Percentiles rank a stretch among this genome's conserved stretches.
These are phyloP conservation scores for Rhegmatorhina hoffmannsi DNA, from an alignment of 2,113 vertebrate species.

Conservation along the genomic window DNA sequence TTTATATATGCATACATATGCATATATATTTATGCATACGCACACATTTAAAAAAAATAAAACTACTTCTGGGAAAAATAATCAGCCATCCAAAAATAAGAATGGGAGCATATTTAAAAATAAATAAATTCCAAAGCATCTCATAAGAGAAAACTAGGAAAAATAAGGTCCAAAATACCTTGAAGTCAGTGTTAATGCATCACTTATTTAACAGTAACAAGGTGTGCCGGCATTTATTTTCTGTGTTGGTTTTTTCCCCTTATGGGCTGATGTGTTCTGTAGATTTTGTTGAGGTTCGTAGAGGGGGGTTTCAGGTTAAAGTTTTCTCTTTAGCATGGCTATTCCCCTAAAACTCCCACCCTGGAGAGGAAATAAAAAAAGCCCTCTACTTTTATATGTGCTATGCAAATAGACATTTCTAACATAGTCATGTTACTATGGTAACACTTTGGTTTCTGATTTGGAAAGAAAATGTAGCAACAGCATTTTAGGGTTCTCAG, in stretches of 20 bases:
- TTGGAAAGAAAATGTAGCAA: slow-evolving; percentile 79
- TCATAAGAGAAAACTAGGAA: slow-evolving; percentile 65
- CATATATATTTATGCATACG: background rate
- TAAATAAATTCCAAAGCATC: slow-evolving; percentile 65
- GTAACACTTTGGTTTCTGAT: slow-evolving; percentile 86
- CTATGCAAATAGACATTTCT: slow-evolving; percentile 85
- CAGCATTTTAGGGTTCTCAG: slow-evolving; percentile 80
- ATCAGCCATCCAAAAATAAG: slow-evolving; percentile 77
- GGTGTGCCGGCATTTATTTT: slow-evolving; percentile 63
- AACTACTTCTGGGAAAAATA: slow-evolving; percentile 57
- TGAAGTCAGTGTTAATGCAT: slow-evolving; percentile 44
- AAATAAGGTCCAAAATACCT: slow-evolving; percentile 54
- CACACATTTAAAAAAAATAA: background rate
- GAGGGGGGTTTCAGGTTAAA: slow-evolving; percentile 19
- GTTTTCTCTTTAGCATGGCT: slow-evolving; percentile 58
- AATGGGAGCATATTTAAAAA: slow-evolving; percentile 61
- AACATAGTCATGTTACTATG: slow-evolving; percentile 85
- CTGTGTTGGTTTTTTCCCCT: slow-evolving; percentile 72
- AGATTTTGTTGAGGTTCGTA: slow-evolving; percentile 59
- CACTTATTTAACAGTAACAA: slow-evolving; percentile 38
- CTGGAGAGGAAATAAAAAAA: slow-evolving; percentile 56
- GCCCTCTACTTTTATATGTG: slow-evolving; percentile 78
- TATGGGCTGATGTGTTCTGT: slow-evolving; percentile 69
- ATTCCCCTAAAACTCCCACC: slow-evolving; percentile 36
- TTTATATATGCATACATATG: background rate